Base-by-base conservation (phyloP, 1,140 invertebrate genomes). In the Protaetia brevitarsis region DNA sequence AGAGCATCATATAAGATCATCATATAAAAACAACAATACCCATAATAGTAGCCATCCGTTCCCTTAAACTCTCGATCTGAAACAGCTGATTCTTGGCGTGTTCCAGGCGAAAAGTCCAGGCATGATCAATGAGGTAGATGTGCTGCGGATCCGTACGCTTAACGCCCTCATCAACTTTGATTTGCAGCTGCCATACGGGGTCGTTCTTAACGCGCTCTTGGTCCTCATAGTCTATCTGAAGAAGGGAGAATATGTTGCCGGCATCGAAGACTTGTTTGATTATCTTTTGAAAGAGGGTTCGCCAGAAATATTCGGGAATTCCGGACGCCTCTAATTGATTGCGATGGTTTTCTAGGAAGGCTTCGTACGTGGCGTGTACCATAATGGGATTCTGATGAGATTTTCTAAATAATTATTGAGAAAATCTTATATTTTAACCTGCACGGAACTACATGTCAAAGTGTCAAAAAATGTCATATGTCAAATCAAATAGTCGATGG, bases 121-220 rank as follows among this genome's bases (percentile, higher is more conserved):
- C 92, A 79, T 96, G 94, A 79, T 96, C 94, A 59, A 96, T 84
- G 30, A 97, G 76, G 79, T 87, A 96, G 56, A 97, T 90, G 66
- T 90, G 85, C 72, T 83, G 81, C 0, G 84, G 74, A 79, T 93
- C 86, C 7, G 77, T 75, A 6, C 73, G 71, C 11, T 81, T 79
- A 10, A 91, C 83, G 1, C 82, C 82, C 11, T 83, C 74, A 27
- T 87, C 81, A 2, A 69, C 67, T 36, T 81, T 82, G 19, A 89
- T 85, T 67, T 88, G 83, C 4, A 93, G 80, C 68, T 85, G 86
- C 80, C 85, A 92, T 0, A 82, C 70, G 0, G 87, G 85, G 64
- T 85, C 83, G 64, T 82, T 80, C 0, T 75, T 71, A 29, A 77
- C 76, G 36, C 77, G 81, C 11, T 81, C 81, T 10, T 77, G 75